Evolutionary conservation across 2,888 invertebrate species (phyloP).

Genomic region (Rapana venosa): DNA sequence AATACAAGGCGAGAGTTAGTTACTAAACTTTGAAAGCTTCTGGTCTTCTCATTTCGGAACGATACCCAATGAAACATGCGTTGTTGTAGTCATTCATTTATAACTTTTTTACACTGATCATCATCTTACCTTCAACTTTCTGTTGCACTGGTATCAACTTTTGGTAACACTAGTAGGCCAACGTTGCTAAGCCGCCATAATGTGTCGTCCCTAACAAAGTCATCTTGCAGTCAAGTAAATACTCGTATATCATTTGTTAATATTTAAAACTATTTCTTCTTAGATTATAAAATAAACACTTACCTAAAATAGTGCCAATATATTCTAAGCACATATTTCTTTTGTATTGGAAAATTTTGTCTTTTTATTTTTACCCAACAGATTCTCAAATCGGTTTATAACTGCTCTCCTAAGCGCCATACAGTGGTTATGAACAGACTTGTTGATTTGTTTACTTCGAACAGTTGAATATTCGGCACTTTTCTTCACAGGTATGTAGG

Average conservation of each 20-base stretch:
- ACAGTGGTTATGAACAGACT: slow-evolving; percentile 52
- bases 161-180: not conserved
- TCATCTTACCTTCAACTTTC: slow-evolving; percentile 8
- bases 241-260: not conserved
- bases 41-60: too few species aligned
- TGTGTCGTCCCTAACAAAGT: slow-evolving; percentile 51
- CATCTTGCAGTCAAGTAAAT: slow-evolving; percentile 36
- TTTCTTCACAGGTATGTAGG: too few species aligned
- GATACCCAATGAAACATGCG: not conserved
- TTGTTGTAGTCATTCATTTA: not conserved
- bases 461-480: too few species aligned
- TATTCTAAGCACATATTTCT: too few species aligned
- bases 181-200: slow-evolving; percentile 73
- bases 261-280: not conserved
- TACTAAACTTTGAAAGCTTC: too few species aligned
- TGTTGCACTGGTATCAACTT: not conserved
- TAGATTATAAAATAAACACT: not conserved
- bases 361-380: not conserved
- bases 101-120: not conserved
- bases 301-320: too few species aligned
- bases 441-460: slow-evolving; percentile 33
- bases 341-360: not conserved
- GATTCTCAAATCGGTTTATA: slow-evolving; percentile 16
- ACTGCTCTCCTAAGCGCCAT: slow-evolving; percentile 53
- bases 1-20: not conserved